phyloP scores from a whole-genome alignment of 2,888 invertebrate genomes.

The Conus canariensis region DNA sequence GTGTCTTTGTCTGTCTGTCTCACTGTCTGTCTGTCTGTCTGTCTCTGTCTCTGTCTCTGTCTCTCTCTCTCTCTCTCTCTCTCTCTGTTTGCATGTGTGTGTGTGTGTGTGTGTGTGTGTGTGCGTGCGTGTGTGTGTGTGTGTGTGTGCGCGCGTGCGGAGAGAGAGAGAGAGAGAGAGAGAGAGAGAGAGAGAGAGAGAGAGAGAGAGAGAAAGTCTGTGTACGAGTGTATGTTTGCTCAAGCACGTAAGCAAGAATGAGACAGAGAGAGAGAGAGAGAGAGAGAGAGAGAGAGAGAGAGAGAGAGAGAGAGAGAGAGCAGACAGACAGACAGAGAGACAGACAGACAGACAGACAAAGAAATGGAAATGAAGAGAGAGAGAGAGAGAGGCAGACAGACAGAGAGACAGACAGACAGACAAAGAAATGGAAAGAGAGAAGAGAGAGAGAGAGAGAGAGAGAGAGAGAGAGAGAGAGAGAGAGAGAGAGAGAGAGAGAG shows the following conservation, averaged over 20 bases:
- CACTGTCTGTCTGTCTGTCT: constrained; percentile 8
- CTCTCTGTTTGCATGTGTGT: not conserved
- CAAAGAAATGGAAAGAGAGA: not conserved
- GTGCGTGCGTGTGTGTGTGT: not conserved
- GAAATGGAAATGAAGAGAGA: not conserved
- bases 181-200: too few species aligned
- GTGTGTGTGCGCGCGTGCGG: not conserved
- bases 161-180: too few species aligned
- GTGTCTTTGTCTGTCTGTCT: too few species aligned
- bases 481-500: constrained; percentile 15
- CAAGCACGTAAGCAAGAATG: not conserved
- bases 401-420: not conserved
- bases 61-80: not conserved
- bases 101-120: not conserved
- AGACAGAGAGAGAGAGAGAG: not conserved
- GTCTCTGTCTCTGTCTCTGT: not conserved
- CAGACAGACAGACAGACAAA: not conserved
- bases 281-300: not conserved
- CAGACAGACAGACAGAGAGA: too few species aligned
- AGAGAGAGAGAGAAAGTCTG: too few species aligned
- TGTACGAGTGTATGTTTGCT: too few species aligned
- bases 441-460: not conserved
- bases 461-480: not conserved
- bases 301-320: not conserved
- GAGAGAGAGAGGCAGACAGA: too few species aligned